These are phyloP conservation scores for Mythimna impura DNA, from an alignment of 2,888 invertebrate species.

Conservation along the genomic window DNA sequence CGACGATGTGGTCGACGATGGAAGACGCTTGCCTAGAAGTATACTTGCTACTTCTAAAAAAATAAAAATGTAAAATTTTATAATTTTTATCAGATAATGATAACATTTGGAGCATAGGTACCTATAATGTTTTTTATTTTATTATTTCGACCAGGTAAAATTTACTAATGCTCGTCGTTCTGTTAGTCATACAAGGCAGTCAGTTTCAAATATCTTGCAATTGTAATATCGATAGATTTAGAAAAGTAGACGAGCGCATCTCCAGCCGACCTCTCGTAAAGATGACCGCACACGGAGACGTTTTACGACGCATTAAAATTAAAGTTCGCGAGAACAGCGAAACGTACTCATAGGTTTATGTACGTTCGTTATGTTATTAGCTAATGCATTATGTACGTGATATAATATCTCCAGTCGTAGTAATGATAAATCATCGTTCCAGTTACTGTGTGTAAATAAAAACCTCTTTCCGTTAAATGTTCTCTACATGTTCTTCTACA, in stretches of 20 bases:
- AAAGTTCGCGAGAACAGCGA: constrained; percentile 63
- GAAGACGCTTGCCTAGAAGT: no score
- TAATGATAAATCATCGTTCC: background rate
- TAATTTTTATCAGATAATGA: no score
- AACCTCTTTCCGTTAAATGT: no score
- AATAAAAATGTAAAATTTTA: no score
- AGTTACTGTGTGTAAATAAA: no score
- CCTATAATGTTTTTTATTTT: no score
- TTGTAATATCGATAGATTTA: constrained; percentile 36
- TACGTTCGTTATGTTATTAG: constrained; percentile 11
- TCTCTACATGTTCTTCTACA: no score
- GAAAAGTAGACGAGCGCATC: background rate
- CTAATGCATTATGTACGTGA: constrained; percentile 21
- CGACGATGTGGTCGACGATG: no score
- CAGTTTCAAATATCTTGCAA: background rate
- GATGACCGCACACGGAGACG: constrained; percentile 51
- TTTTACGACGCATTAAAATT: constrained; percentile 68
- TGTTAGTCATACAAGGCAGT: background rate
- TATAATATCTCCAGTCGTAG: constrained; percentile 25
- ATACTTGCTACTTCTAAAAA: no score
- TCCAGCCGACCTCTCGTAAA: constrained; percentile 56
- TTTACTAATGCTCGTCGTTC: no score
- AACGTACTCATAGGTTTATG: constrained; percentile 60
- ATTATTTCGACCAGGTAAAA: background rate
- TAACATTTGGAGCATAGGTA: no score